A percentile compares a stretch with the other conserved stretches of the same genome.
phyloP scores from a whole-genome alignment of 2,888 invertebrate genomes.

The Lithophane leautieri region DNA sequence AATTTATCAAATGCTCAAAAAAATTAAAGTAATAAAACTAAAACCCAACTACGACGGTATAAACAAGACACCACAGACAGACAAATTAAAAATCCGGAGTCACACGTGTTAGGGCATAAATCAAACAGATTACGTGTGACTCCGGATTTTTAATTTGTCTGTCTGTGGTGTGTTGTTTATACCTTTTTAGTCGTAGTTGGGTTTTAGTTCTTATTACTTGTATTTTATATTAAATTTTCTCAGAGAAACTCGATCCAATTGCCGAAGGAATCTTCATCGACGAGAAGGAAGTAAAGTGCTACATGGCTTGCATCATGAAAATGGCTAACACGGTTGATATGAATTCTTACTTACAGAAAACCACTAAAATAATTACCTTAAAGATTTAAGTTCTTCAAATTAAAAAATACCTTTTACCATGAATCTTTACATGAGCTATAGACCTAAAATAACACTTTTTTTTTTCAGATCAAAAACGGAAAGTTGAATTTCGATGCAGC shows the following conservation, averaged over 20 bases:
- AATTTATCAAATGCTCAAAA: no score
- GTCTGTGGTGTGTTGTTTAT: no score
- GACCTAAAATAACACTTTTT: background rate
- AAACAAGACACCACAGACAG: no score
- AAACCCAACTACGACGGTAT: no score
- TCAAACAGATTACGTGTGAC: no score
- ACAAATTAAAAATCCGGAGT: no score
- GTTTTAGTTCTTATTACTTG: no score
- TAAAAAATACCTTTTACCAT: background rate
- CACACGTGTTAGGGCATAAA: no score
- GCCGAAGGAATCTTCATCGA: constrained; percentile 83
- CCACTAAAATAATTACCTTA: background rate
- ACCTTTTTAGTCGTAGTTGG: no score
- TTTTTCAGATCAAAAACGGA: constrained; percentile 86
- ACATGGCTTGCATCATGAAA: constrained; percentile 88
- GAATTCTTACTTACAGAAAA: background rate
- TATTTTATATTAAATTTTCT: no score
- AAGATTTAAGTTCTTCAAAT: background rate
- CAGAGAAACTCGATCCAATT: constrained; percentile 85
- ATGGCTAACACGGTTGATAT: constrained; percentile 85
- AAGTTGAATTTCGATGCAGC: constrained; percentile 87
- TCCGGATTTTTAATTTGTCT: no score
- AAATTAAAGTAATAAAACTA: no score
- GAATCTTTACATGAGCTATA: background rate
- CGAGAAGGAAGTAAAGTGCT: constrained; percentile 87